Evolutionary conservation across 2,113 vertebrate species (phyloP).

Genomic region (Sigmodon hispidus): DNA sequence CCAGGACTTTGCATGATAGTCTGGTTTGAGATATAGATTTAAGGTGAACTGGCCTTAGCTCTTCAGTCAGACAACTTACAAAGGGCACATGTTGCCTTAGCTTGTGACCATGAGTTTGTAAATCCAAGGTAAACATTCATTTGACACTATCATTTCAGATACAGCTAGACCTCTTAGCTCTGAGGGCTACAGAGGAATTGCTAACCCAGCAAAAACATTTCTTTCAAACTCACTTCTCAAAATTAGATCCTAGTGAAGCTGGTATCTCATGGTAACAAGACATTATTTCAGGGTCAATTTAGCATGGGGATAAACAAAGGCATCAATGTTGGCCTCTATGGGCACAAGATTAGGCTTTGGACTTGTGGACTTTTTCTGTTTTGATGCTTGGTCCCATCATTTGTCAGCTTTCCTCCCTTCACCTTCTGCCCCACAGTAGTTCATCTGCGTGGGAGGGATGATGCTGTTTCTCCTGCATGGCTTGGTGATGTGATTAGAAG

Average conservation of each 20-base stretch:
- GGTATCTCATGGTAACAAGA: slow-evolving; percentile 27
- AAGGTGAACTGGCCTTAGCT: neutral
- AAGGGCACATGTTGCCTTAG: neutral
- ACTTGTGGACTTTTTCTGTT: neutral
- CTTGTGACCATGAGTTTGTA: neutral
- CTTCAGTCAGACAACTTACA: neutral
- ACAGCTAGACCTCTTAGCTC: neutral
- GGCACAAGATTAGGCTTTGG: neutral
- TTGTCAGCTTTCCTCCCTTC: neutral
- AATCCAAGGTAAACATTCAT: neutral
- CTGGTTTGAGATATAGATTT: neutral
- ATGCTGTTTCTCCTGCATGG: neutral
- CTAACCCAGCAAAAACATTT: neutral
- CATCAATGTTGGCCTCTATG: neutral
- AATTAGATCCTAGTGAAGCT: neutral
- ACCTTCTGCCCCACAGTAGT: neutral
- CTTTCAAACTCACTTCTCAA: slow-evolving; percentile 32
- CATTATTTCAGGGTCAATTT: neutral
- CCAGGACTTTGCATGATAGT: neutral
- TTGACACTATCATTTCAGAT: slow-evolving; percentile 14
- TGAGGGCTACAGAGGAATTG: neutral
- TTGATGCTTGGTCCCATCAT: neutral
- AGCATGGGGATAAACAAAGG: neutral
- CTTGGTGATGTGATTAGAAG: neutral
- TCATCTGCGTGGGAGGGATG: neutral